These are phyloP conservation scores for Eumacrocentrus americanus DNA, from an alignment of 2,888 invertebrate species.

Conservation along the genomic window DNA sequence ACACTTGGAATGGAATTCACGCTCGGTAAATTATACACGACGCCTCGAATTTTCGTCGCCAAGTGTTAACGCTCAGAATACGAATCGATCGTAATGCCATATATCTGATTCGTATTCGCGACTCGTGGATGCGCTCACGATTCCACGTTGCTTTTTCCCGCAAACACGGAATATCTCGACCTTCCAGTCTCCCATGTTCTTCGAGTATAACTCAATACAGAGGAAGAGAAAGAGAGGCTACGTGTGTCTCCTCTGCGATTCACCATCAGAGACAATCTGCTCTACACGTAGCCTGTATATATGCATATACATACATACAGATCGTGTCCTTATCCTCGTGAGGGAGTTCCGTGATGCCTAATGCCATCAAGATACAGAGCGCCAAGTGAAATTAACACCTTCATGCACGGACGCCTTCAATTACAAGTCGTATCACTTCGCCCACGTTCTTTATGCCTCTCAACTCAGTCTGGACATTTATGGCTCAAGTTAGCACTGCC, in stretches of 20 bases:
- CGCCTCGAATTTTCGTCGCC: background rate
- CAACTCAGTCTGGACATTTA: too few relatives aligned
- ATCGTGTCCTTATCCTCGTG: too few relatives aligned
- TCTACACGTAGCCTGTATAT: too few relatives aligned
- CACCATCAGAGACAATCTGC: too few relatives aligned
- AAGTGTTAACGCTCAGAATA: slow-evolving; percentile 9
- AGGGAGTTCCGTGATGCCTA: slow-evolving; percentile 29
- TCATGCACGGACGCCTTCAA: slow-evolving; percentile 41
- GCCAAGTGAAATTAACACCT: slow-evolving; percentile 37
- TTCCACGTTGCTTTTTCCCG: slow-evolving; percentile 5
- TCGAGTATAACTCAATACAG: slow-evolving; percentile 7
- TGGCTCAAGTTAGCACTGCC: too few relatives aligned
- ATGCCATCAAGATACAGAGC: slow-evolving; percentile 35
- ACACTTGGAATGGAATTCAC: background rate
- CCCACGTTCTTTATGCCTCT: background rate
- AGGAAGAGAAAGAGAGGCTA: background rate
- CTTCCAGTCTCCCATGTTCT: slow-evolving; percentile 2
- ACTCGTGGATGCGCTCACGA: slow-evolving; percentile 21
- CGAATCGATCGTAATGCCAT: slow-evolving; percentile 16
- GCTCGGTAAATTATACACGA: slow-evolving; percentile 4
- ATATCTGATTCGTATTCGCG: slow-evolving; percentile 18
- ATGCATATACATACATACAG: too few relatives aligned
- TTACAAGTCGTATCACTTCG: slow-evolving; percentile 32
- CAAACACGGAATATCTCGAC: slow-evolving; percentile 15
- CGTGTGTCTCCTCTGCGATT: too few relatives aligned